These are phyloP conservation scores for Geophilus truncorum DNA, from an alignment of 2,888 invertebrate species.

Conservation along the genomic window DNA sequence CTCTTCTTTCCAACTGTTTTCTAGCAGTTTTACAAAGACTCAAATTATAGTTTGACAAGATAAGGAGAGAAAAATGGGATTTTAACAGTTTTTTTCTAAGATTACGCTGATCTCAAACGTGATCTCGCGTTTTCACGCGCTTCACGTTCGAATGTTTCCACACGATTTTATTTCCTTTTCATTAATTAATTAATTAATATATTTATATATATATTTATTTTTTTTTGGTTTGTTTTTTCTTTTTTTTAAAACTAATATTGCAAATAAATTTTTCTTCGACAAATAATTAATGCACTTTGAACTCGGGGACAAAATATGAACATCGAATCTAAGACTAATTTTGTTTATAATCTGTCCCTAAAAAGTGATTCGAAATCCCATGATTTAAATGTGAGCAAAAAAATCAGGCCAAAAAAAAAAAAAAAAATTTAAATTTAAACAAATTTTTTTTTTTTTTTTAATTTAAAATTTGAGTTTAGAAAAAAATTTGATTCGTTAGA, in stretches of 20 bases:
- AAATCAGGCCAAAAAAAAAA: too few relatives aligned
- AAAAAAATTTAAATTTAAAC: not conserved
- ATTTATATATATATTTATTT: not conserved
- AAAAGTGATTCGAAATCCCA: not conserved
- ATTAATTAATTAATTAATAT: too few relatives aligned
- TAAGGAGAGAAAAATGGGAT: not conserved
- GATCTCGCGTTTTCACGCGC: not conserved
- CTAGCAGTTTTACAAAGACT: not conserved
- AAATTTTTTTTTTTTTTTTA: not conserved
- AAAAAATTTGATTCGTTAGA: not conserved
- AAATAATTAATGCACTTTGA: not conserved
- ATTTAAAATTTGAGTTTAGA: not conserved
- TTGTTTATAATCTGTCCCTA: not conserved
- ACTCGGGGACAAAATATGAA: not conserved
- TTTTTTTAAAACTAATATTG: not conserved
- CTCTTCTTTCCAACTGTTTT: not conserved
- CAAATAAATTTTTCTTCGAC: not conserved
- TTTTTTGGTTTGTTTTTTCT: not conserved
- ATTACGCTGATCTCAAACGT: not conserved
- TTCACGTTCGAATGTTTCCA: not conserved
- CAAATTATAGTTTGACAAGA: not conserved
- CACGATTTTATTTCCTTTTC: too few relatives aligned
- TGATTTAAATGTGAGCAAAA: too few relatives aligned
- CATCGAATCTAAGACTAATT: not conserved
- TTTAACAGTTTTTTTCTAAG: not conserved